Percentiles rank a stretch among this genome's conserved stretches.
These are phyloP conservation scores for Anguilla marmorata DNA, from an alignment of 2,797 vertebrate species.

Conservation along the genomic window DNA sequence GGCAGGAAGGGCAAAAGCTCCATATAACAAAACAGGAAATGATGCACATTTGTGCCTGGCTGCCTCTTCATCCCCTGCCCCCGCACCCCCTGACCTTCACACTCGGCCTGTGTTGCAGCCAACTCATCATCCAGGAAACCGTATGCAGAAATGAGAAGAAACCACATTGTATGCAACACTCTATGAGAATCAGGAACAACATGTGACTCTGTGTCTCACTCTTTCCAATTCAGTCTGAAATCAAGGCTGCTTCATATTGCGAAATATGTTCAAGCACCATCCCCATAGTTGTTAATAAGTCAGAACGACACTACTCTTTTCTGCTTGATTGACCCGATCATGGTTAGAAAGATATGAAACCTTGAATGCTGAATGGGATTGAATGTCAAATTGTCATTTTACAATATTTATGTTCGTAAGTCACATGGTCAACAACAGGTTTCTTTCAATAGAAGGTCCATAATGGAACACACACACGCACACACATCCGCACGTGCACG, in stretches of 20 bases:
- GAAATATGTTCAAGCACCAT: not conserved
- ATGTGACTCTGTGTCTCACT: not conserved
- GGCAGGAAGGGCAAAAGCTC: not conserved
- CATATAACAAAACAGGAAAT: conserved; percentile 4
- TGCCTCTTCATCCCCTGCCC: not conserved
- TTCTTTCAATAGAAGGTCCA: not conserved
- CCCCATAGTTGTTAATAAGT: not conserved
- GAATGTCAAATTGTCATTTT: not conserved
- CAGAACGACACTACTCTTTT: not conserved
- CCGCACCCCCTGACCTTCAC: not conserved
- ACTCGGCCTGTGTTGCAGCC: not conserved
- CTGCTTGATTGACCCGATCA: not conserved
- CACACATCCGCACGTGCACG: not conserved
- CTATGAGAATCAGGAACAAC: not conserved
- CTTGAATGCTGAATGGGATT: not conserved
- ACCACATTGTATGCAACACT: conserved; percentile 1
- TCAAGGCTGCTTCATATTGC: not conserved
- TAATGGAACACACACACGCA: not conserved
- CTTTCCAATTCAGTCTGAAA: conserved; percentile 19
- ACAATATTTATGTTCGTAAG: conserved; percentile 6
- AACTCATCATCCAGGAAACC: not conserved
- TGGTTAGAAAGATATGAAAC: not conserved
- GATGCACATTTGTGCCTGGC: not conserved
- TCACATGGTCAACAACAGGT: not conserved
- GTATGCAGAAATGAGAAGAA: not conserved